These are phyloP conservation scores for Microcebus griseorufus DNA, from an alignment of 2,113 vertebrate species.

Conservation along the genomic window DNA sequence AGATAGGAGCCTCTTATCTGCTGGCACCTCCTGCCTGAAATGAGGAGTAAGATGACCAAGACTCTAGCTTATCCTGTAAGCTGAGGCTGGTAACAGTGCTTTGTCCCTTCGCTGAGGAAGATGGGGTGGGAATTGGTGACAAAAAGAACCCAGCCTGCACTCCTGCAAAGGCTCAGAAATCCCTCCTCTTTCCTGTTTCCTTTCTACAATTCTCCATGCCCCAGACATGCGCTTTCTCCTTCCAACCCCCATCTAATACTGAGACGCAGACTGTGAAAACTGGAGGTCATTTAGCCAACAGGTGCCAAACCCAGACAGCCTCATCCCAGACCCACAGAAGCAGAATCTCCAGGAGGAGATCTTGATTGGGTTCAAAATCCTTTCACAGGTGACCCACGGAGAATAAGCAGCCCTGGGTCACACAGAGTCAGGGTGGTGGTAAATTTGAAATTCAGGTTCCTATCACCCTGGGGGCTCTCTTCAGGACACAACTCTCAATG, in stretches of 20 bases:
- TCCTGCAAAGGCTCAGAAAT: slow-evolving; percentile 47
- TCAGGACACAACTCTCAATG: slow-evolving; percentile 14
- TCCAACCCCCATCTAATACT: neutral
- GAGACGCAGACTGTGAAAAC: slow-evolving; percentile 13
- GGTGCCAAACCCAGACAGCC: neutral
- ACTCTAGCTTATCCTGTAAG: slow-evolving; percentile 32
- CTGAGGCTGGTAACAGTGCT: slow-evolving; percentile 7
- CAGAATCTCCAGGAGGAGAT: slow-evolving; percentile 22
- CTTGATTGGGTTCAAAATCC: slow-evolving; percentile 26
- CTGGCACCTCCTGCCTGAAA: neutral
- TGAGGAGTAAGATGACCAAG: slow-evolving; percentile 24
- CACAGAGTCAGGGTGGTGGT: neutral
- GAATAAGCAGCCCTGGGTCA: neutral
- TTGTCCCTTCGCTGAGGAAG: neutral
- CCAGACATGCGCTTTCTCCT: slow-evolving; percentile 20
- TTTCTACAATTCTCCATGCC: neutral
- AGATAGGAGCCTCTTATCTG: slow-evolving; percentile 33
- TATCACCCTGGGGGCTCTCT: neutral
- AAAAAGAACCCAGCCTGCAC: slow-evolving; percentile 15
- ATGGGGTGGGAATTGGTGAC: neutral
- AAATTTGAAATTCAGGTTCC: slow-evolving; percentile 8
- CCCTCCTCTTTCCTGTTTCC: neutral
- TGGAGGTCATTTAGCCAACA: slow-evolving; percentile 30
- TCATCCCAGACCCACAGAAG: neutral
- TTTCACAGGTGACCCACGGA: slow-evolving; percentile 29